These are phyloP conservation scores for Phocoena sinus DNA, from an alignment of 2,113 vertebrate genomes.

Conservation along the genomic window DNA sequence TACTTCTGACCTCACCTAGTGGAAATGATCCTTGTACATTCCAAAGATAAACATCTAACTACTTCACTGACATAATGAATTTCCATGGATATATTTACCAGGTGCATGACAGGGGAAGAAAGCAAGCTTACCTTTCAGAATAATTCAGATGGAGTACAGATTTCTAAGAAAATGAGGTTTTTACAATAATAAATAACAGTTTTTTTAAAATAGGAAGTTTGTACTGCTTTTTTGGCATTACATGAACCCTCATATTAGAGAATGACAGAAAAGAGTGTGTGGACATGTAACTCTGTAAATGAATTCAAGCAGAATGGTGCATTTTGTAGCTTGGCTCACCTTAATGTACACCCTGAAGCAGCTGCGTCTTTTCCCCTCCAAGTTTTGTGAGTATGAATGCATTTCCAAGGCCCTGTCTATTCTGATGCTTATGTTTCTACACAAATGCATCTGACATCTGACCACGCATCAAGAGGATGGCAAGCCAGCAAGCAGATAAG, in stretches of 20 bases:
- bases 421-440: not conserved
- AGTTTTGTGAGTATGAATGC: not conserved
- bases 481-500: not conserved
- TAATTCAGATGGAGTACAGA: not conserved
- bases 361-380: not conserved
- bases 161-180: not conserved
- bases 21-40: not conserved
- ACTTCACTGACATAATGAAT: not conserved
- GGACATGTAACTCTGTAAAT: not conserved
- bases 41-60: not conserved
- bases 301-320: not conserved
- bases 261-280: not conserved
- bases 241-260: not conserved
- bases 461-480: not conserved
- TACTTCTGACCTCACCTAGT: not conserved
- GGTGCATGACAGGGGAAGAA: not conserved
- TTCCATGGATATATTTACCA: conserved; percentile 8
- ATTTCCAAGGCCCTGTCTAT: not conserved
- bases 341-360: not conserved
- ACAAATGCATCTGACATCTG: not conserved
- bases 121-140: not conserved
- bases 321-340: not conserved
- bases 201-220: not conserved
- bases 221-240: not conserved
- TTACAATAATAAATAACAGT: not conserved